Evolutionary conservation across 2,888 invertebrate genomes (phyloP).

Genomic region (Liopterus haemorrhoidalis): DNA sequence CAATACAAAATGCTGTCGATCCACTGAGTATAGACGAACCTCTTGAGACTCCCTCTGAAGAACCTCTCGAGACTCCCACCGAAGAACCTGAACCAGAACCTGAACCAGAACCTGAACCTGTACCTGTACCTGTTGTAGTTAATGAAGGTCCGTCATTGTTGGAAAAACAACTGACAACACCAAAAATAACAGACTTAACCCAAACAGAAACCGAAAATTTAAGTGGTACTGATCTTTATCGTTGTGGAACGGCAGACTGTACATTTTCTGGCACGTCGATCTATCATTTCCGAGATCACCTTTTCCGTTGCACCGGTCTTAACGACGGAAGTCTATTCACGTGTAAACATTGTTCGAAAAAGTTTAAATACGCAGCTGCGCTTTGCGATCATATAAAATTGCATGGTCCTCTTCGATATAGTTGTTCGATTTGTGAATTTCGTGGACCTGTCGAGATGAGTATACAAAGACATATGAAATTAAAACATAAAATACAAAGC

Average conservation of each 20-base stretch:
- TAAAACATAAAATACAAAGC: slow-evolving; percentile 47
- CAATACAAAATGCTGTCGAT: slow-evolving; percentile 28
- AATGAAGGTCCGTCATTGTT: not conserved
- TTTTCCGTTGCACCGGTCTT: slow-evolving; percentile 40
- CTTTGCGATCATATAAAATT: slow-evolving; percentile 54
- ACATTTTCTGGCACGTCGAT: slow-evolving; percentile 40
- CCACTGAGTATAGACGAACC: slow-evolving; percentile 20
- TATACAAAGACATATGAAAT: slow-evolving; percentile 49
- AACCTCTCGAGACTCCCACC: not conserved
- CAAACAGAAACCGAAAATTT: slow-evolving; percentile 13
- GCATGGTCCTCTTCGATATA: slow-evolving; percentile 55
- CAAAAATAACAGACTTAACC: not conserved
- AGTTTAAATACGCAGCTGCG: slow-evolving; percentile 44
- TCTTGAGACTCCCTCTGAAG: not conserved
- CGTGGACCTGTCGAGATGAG: slow-evolving; percentile 37
- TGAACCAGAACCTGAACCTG: slow-evolving; percentile 2
- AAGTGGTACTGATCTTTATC: slow-evolving; percentile 47
- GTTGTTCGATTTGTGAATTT: slow-evolving; percentile 54
- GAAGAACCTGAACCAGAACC: slow-evolving; percentile 2
- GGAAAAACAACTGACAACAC: not conserved
- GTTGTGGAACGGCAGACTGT: slow-evolving; percentile 49
- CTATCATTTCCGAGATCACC: slow-evolving; percentile 43
- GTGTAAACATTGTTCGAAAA: slow-evolving; percentile 51
- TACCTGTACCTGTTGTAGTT: not conserved
- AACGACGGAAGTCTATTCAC: slow-evolving; percentile 39